phyloP scores from a whole-genome alignment of 2,888 invertebrate species.

The Ceramica pisi region DNA sequence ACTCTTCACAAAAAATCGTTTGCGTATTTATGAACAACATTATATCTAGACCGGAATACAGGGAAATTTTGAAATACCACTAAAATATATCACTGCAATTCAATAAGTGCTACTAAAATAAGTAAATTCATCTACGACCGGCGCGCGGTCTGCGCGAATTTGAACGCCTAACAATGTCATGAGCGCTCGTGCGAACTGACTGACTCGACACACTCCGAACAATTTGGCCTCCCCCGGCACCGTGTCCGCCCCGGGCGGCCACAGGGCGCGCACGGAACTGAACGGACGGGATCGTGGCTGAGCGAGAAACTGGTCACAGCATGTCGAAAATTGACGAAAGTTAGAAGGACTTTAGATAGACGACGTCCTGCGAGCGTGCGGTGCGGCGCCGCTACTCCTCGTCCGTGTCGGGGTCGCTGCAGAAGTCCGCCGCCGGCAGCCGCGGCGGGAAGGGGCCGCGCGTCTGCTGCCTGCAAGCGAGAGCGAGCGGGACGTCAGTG shows the following conservation, averaged over 20 bases:
- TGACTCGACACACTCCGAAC: constrained; percentile 41
- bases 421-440: constrained; percentile 92
- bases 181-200: constrained; percentile 24
- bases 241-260: not conserved
- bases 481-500: constrained; percentile 85
- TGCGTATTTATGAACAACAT: constrained; percentile 43
- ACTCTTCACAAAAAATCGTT: constrained; percentile 47
- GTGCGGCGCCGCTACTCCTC: constrained; percentile 92
- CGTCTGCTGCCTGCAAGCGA: constrained; percentile 92
- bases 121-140: constrained; percentile 50
- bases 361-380: constrained; percentile 1
- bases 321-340: constrained; percentile 18
- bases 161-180: constrained; percentile 36
- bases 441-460: constrained; percentile 93
- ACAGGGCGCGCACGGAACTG: not conserved
- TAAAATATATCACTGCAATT: constrained; percentile 68
- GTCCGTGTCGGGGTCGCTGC: constrained; percentile 97
- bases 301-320: constrained; percentile 9
- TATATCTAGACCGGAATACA: constrained; percentile 47
- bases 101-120: constrained; percentile 67
- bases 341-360: not conserved
- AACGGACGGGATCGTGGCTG: not conserved
- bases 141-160: constrained; percentile 30
- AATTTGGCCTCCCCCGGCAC: constrained; percentile 46
- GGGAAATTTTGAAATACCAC: constrained; percentile 48